A percentile compares a stretch with the other conserved stretches of the same genome.
These are phyloP conservation scores for Atta colombica DNA, from an alignment of 1,140 invertebrate genomes.

Conservation along the genomic window DNA sequence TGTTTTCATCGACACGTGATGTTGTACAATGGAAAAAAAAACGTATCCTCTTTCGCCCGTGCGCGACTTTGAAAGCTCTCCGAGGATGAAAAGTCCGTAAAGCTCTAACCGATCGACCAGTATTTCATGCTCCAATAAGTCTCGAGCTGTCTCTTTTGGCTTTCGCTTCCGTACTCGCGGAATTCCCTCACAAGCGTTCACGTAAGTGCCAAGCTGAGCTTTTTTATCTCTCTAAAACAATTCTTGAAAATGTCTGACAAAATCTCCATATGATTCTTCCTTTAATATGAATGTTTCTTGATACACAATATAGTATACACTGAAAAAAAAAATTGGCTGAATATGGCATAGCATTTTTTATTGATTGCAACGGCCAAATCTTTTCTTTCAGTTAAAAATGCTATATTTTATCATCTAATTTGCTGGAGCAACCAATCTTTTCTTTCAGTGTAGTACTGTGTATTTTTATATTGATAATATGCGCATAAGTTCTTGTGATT, in stretches of 20 bases:
- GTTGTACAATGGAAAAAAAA: constrained; percentile 9
- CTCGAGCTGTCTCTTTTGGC: constrained; percentile 53
- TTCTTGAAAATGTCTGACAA: background rate
- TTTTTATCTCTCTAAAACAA: constrained; percentile 17
- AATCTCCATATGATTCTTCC: background rate
- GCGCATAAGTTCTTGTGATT: background rate
- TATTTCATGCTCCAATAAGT: constrained; percentile 57
- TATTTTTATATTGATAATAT: background rate
- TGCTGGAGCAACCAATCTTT: too few species aligned
- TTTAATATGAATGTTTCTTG: background rate
- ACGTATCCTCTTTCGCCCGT: constrained; percentile 41
- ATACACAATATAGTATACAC: background rate
- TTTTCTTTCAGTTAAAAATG: too few species aligned
- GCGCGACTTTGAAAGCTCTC: constrained; percentile 65
- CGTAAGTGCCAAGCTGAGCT: constrained; percentile 5
- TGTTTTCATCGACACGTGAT: constrained; percentile 56
- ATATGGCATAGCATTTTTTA: too few species aligned
- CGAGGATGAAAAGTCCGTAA: constrained; percentile 54
- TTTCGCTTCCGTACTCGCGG: constrained; percentile 20
- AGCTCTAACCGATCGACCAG: constrained; percentile 27
- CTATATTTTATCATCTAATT: too few species aligned
- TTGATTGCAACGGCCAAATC: too few species aligned
- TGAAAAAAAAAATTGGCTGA: background rate
- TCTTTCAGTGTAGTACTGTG: too few species aligned
- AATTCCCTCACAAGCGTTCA: constrained; percentile 35